Conservation (phyloP, 2,797 vertebrate genomes). For the Bradypodion ventrale region DNA sequence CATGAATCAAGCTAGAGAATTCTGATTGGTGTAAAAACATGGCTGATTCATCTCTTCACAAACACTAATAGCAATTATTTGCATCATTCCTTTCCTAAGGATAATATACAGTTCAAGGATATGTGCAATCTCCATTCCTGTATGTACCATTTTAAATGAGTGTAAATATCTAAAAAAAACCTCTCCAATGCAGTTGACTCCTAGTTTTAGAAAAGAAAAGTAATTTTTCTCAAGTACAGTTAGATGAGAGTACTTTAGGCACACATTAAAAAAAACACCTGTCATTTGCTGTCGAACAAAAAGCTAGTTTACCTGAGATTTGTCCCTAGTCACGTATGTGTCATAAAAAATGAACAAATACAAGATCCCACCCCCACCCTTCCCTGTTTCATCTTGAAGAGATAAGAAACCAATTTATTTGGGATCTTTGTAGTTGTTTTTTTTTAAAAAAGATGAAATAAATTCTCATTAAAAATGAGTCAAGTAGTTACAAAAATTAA, state of each 20-base stretch:
- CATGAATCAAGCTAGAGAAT: background rate
- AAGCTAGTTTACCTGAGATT: constrained; percentile 78
- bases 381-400: constrained; percentile 60
- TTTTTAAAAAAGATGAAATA: constrained; percentile 54
- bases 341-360: constrained; percentile 52
- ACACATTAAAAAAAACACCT: constrained; percentile 59
- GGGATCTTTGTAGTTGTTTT: constrained; percentile 29
- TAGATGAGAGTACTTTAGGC: constrained; percentile 62
- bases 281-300: constrained; percentile 58
- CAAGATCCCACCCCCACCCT: too few species aligned
- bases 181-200: background rate
- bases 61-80: background rate
- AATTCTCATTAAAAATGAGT: constrained; percentile 63
- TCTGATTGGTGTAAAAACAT: background rate
- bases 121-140: constrained; percentile 3
- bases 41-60: background rate
- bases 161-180: constrained; percentile 11
- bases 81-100: constrained; percentile 1
- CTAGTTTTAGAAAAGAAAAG: constrained; percentile 41
- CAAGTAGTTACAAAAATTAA: constrained; percentile 48
- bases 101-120: constrained; percentile 10
- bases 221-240: constrained; percentile 59
- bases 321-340: constrained; percentile 63
- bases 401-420: constrained; percentile 56
- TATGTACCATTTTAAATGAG: background rate